Evolutionary conservation across 2,888 invertebrate species (phyloP).

Genomic region (Xestoiulus laeticollis): DNA sequence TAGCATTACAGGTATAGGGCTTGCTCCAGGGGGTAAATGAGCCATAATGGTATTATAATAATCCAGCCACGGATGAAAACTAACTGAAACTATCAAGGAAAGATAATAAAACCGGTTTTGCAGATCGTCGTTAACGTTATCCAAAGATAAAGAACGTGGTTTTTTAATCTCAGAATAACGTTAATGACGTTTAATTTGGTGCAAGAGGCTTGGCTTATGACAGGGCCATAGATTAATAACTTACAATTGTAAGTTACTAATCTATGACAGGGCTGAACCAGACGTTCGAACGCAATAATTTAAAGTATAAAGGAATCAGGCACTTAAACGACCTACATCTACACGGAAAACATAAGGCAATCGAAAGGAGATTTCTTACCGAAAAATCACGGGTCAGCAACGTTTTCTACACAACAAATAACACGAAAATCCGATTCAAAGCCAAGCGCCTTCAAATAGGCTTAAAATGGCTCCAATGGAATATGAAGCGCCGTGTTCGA

Average conservation of each 20-base stretch:
- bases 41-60: too few relatives aligned
- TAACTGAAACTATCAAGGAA: background rate
- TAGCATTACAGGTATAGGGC: too few relatives aligned
- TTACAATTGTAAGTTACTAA: too few relatives aligned
- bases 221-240: background rate
- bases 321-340: background rate
- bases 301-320: background rate
- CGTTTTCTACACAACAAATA: background rate
- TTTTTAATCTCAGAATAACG: background rate
- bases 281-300: background rate
- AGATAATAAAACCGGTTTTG: background rate
- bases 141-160: background rate
- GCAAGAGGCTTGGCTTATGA: background rate
- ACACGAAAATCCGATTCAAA: background rate
- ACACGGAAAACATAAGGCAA: background rate
- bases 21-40: too few relatives aligned
- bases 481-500: background rate
- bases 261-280: background rate
- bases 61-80: too few relatives aligned
- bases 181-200: background rate
- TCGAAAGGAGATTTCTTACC: background rate
- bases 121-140: background rate
- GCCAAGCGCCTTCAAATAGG: background rate
- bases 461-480: background rate
- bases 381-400: background rate